These are phyloP conservation scores for Tupaia chinensis DNA, from an alignment of 2,113 vertebrate species.

Conservation along the genomic window DNA sequence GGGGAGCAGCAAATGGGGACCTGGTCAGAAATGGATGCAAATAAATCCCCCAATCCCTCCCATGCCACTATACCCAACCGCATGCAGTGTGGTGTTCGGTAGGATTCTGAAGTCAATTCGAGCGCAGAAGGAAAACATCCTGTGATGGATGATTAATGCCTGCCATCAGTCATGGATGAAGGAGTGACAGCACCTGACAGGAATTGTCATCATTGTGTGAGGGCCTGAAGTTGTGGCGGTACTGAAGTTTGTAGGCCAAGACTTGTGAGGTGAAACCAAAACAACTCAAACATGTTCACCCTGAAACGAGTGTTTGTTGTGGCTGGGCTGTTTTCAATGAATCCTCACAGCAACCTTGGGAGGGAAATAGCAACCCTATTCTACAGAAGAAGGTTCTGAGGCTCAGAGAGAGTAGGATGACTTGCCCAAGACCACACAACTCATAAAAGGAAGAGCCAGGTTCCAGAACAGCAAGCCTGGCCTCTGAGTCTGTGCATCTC, in stretches of 20 bases:
- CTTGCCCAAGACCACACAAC: neutral
- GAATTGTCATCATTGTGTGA: neutral
- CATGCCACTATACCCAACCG: neutral
- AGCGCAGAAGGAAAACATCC: neutral
- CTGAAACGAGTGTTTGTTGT: neutral
- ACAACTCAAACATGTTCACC: neutral
- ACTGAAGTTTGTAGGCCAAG: neutral
- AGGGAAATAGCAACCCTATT: neutral
- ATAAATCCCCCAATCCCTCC: neutral
- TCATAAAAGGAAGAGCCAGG: neutral
- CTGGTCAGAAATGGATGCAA: neutral
- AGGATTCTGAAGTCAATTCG: slow-evolving; percentile 24
- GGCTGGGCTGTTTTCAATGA: neutral
- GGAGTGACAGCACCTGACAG: neutral
- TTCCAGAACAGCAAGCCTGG: neutral
- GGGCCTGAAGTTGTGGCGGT: neutral
- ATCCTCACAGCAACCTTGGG: neutral
- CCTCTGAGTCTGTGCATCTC: neutral
- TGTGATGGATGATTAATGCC: neutral
- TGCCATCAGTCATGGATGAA: neutral
- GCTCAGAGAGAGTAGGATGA: neutral
- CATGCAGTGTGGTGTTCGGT: neutral
- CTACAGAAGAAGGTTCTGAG: neutral
- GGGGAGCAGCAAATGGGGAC: neutral
- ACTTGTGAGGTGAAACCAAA: neutral